Evolutionary conservation across 2,113 vertebrate species (phyloP).

Genomic region (Labeo rohita): DNA sequence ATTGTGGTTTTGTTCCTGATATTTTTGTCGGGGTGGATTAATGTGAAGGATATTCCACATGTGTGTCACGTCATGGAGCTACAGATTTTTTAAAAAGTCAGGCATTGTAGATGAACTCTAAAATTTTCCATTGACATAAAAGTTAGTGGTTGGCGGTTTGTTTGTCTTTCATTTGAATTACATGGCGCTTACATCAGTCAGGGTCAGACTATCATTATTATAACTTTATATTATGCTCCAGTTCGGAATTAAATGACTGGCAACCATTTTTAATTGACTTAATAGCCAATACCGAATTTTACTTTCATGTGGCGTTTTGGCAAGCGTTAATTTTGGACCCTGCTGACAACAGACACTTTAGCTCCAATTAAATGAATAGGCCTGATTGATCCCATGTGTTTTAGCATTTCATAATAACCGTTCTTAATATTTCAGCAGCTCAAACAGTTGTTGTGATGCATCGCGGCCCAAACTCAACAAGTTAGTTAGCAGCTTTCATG

Average conservation of each 20-base stretch:
- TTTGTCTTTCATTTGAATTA: not conserved
- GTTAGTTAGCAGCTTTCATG: conserved; percentile 55
- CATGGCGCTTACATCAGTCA: not conserved
- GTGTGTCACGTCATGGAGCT: not conserved
- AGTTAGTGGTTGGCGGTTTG: not conserved
- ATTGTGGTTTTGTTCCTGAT: conserved; percentile 10
- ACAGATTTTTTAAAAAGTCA: not conserved
- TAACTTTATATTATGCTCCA: not conserved
- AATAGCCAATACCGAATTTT: not conserved
- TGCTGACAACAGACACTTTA: conserved; percentile 20
- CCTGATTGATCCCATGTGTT: conserved; percentile 10
- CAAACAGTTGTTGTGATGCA: conserved; percentile 50
- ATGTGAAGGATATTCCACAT: not conserved
- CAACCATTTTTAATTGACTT: not conserved
- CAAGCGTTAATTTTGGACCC: not conserved
- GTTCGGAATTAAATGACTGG: not conserved
- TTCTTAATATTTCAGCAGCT: not conserved
- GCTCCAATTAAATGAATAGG: conserved; percentile 1
- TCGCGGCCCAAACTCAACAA: conserved; percentile 48
- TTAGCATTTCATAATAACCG: not conserved
- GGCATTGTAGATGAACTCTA: not conserved
- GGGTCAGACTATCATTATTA: conserved; percentile 13
- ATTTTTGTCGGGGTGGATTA: not conserved
- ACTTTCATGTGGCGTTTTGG: not conserved
- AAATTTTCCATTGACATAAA: not conserved